Base-by-base conservation (phyloP, 2,797 vertebrate genomes). In the Tapera naevia region DNA sequence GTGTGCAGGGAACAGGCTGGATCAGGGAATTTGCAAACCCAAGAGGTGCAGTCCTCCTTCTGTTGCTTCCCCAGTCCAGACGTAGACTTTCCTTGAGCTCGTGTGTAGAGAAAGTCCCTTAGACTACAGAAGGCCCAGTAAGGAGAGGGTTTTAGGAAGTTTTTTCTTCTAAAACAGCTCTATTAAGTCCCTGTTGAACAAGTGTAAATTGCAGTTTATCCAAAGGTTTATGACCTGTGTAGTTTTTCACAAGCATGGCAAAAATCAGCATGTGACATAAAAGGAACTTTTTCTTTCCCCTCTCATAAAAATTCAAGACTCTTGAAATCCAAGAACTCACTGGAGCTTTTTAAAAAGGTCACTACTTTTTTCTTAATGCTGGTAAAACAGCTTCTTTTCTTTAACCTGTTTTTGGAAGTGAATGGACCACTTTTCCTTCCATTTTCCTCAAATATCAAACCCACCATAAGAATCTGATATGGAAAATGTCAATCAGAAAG, bases 321-420 rank as follows among this genome's bases (percentile, higher is more conserved):
- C 73, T 94, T 93, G 82, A 97, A 97, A 96, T 76, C 70, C 86
- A 53, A 88, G 76, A 92, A 72, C 51, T 79, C 79, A 33, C 13
- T 11, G 64, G 51, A 92, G 60, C 32, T 91, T 95, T 93, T 93
- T 79, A 28, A 54, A 92, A 97, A 85, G 82, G 70, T 91, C 70
- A 70, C 46, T 28, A 5, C 67, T 72, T 92, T 87, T 53, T 72
- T 35, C 19, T 57, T 64, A 58, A 72, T 3, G 1, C 54, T 41
- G 48, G 39, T 91, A 80, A 94, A 95, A 91, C 32, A 81, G 37
- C 45, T 84, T 89, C 37, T 82, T 91, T 62, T 24, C 25, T 89
- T 17, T 81, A 84, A 5, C 53, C 51, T 58, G 23, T 46, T 88
- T 93, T 71, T 86, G 87, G 61, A 91, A 92, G 80, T 64, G 43